Evolutionary conservation across 1,140 invertebrate genomes (phyloP).

Genomic region (Eciton burchellii): DNA sequence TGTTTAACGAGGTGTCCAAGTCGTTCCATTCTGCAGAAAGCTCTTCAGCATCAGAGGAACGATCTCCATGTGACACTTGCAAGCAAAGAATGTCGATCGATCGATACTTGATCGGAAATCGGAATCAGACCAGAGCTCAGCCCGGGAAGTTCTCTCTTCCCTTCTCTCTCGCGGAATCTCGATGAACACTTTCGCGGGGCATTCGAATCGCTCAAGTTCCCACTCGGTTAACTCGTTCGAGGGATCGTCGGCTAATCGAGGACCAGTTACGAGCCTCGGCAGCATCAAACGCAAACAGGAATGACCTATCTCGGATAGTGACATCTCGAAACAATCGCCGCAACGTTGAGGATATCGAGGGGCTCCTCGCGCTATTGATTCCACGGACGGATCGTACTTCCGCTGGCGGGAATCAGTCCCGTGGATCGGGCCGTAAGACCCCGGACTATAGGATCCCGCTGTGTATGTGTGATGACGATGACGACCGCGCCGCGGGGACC

Average conservation of each 20-base stretch:
- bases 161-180: constrained; percentile 2
- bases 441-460: constrained; percentile 20
- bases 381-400: constrained; percentile 25
- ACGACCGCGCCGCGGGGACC: constrained; percentile 56
- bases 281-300: neutral
- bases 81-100: neutral
- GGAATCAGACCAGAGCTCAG: neutral
- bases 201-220: neutral
- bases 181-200: neutral
- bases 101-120: constrained; percentile 1
- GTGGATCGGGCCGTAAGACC: too few species aligned
- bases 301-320: neutral
- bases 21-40: constrained; percentile 4
- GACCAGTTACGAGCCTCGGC: neutral
- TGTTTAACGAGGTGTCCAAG: constrained; percentile 1
- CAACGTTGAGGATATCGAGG: neutral
- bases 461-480: constrained; percentile 61
- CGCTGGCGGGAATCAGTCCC: constrained; percentile 16
- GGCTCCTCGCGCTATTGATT: constrained; percentile 10
- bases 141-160: too few species aligned
- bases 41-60: constrained; percentile 6
- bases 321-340: neutral
- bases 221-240: constrained; percentile 19
- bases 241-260: neutral
- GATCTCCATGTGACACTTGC: neutral